These are phyloP conservation scores for Champsocephalus gunnari DNA, from an alignment of 2,797 vertebrate species.

Conservation along the genomic window DNA sequence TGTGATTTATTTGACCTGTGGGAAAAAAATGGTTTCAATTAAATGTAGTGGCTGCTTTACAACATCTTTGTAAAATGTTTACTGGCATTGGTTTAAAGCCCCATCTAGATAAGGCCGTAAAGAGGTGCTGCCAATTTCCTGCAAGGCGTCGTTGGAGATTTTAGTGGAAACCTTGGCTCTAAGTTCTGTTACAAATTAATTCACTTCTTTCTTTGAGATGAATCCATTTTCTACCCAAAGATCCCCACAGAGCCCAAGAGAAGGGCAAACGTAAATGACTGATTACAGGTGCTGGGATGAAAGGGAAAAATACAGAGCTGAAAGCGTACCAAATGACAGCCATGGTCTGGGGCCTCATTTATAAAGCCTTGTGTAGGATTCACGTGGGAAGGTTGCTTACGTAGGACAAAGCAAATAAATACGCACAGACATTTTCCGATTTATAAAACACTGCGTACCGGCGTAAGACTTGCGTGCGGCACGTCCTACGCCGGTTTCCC, in stretches of 20 bases:
- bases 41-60: slow-evolving; percentile 26
- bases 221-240: not conserved
- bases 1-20: slow-evolving; percentile 5
- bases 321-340: slow-evolving; percentile 10
- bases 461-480: too few species aligned
- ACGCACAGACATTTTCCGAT: too few species aligned
- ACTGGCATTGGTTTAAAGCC: slow-evolving; percentile 44
- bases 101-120: slow-evolving; percentile 50
- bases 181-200: slow-evolving; percentile 35
- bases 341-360: not conserved
- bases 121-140: slow-evolving; percentile 57
- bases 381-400: too few species aligned
- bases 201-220: slow-evolving; percentile 37
- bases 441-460: too few species aligned
- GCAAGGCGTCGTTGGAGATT: slow-evolving; percentile 31
- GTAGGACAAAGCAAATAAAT: too few species aligned
- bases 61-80: slow-evolving; percentile 1
- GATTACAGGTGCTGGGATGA: slow-evolving; percentile 23
- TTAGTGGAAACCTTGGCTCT: slow-evolving; percentile 35
- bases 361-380: too few species aligned
- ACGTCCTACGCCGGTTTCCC: too few species aligned
- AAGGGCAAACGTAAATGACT: slow-evolving; percentile 20
- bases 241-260: slow-evolving; percentile 18
- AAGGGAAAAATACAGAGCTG: slow-evolving; percentile 27
- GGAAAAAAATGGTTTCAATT: slow-evolving; percentile 26